These are phyloP conservation scores for Hippopotamus amphibius DNA, from an alignment of 2,113 vertebrate genomes.

Conservation along the genomic window DNA sequence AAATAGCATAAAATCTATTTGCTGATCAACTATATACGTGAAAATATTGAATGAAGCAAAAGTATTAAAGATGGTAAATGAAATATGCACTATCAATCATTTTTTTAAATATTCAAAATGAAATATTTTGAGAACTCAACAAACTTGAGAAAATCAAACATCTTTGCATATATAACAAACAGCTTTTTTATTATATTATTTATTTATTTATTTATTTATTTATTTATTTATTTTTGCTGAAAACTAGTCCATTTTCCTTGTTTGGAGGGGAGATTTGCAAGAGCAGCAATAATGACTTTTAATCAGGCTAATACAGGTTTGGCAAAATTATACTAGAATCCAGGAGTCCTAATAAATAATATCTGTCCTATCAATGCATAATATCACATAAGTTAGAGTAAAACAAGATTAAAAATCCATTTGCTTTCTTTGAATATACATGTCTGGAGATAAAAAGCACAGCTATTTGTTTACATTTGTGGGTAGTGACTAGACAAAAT, in stretches of 20 bases:
- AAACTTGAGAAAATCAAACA: background rate
- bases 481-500: background rate
- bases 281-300: background rate
- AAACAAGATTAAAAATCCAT: background rate
- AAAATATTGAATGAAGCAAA: background rate
- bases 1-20: background rate
- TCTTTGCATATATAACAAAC: background rate
- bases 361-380: background rate
- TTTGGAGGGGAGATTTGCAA: background rate
- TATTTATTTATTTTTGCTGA: background rate
- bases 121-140: background rate
- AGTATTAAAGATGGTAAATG: background rate
- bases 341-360: background rate
- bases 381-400: background rate
- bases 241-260: background rate
- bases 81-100: background rate
- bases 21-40: background rate
- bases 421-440: background rate
- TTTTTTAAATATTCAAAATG: background rate
- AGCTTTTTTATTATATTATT: background rate
- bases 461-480: background rate
- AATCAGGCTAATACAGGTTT: background rate
- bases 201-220: background rate
- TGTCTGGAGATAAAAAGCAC: background rate
- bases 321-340: background rate